phyloP scores from a whole-genome alignment of 2,797 vertebrate species.

The Helostoma temminkii region DNA sequence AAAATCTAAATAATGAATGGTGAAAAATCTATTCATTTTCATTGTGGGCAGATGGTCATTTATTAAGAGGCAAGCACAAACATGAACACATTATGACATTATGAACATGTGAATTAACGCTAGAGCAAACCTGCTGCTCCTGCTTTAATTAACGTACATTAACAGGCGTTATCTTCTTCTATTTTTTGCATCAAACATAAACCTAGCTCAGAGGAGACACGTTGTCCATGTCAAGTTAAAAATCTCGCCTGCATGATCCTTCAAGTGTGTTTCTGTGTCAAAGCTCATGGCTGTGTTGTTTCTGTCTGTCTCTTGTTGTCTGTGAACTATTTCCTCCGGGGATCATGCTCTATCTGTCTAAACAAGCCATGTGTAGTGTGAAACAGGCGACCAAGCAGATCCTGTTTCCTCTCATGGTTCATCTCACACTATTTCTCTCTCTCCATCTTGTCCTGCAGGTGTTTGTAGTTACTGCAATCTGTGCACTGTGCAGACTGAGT shows the following conservation, averaged over 20 bases:
- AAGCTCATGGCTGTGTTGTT: background rate
- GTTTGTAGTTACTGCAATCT: constrained; percentile 24
- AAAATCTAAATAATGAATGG: background rate
- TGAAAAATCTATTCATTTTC: background rate
- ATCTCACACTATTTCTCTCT: background rate
- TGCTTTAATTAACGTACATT: background rate
- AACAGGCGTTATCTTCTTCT: background rate
- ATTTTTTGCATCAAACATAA: background rate
- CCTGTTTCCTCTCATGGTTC: constrained; percentile 2
- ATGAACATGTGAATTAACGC: background rate
- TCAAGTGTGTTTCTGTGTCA: constrained; percentile 1
- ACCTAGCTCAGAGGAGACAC: background rate
- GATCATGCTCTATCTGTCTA: constrained; percentile 37
- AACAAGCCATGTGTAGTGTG: constrained; percentile 15
- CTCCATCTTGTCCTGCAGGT: constrained; percentile 26
- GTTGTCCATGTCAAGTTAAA: background rate
- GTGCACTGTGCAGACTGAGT: constrained; percentile 3
- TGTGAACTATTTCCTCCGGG: constrained; percentile 43
- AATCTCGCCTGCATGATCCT: constrained; percentile 6
- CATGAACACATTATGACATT: background rate
- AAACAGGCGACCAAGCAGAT: constrained; percentile 35
- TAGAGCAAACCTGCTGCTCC: background rate
- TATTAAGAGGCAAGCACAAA: background rate
- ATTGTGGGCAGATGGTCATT: background rate
- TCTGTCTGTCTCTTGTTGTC: constrained; percentile 6